Percentiles rank a stretch among this genome's conserved stretches.
phyloP scores from a whole-genome alignment of 2,797 vertebrate genomes.

The Distichodus sexfasciatus region DNA sequence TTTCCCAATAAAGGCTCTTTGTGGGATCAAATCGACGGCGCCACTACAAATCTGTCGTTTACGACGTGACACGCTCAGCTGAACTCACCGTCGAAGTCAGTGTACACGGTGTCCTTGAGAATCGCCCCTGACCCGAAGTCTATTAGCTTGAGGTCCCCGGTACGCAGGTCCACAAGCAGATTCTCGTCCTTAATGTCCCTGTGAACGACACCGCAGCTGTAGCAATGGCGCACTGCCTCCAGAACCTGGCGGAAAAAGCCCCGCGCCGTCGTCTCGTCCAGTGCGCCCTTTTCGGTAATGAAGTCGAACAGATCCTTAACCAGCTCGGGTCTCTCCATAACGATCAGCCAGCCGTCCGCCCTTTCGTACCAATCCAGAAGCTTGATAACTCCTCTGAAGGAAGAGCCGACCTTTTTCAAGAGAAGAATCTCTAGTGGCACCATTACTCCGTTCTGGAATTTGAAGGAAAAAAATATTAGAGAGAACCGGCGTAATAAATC shows the following conservation, averaged over 20 bases:
- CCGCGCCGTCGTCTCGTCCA: conserved; percentile 88
- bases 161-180: conserved; percentile 90
- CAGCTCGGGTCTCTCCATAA: conserved; percentile 92
- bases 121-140: conserved; percentile 95
- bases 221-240: conserved; percentile 92
- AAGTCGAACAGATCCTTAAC: conserved; percentile 96
- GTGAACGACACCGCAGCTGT: conserved; percentile 90
- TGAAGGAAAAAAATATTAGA: neutral
- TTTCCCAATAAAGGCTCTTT: too few species aligned
- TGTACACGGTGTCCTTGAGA: conserved; percentile 97
- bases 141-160: conserved; percentile 92
- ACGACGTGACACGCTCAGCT: too few species aligned
- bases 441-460: conserved; percentile 77
- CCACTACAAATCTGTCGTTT: too few species aligned
- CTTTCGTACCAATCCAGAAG: conserved; percentile 94
- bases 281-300: conserved; percentile 92
- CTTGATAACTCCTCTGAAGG: conserved; percentile 92
- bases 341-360: conserved; percentile 88
- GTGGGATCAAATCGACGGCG: too few species aligned
- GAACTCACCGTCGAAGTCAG: conserved; percentile 92
- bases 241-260: conserved; percentile 92
- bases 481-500: neutral
- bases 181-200: conserved; percentile 97
- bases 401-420: conserved; percentile 90
- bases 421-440: conserved; percentile 92